Evolutionary conservation across 2,113 vertebrate genomes (phyloP).

Genomic region (Girardinichthys multiradiatus): DNA sequence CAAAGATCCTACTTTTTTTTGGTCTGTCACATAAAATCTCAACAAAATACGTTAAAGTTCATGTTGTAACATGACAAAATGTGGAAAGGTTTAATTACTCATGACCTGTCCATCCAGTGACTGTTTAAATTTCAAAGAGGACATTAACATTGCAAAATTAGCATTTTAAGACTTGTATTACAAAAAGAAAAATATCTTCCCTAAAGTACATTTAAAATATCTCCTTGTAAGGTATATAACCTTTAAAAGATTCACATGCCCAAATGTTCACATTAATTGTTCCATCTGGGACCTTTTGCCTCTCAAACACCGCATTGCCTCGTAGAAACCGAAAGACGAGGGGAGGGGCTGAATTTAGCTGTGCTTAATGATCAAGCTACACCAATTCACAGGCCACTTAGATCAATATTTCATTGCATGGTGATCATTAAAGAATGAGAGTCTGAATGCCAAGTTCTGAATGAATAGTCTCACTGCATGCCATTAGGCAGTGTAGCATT

Average conservation of each 20-base stretch:
- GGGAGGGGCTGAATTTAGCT: slow-evolving; percentile 47
- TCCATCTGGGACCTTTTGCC: slow-evolving; percentile 35
- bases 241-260: slow-evolving; percentile 62
- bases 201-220: neutral
- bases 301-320: slow-evolving; percentile 31
- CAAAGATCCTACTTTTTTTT: too few relatives aligned
- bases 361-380: slow-evolving; percentile 59
- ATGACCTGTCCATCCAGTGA: slow-evolving; percentile 19
- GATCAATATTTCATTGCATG: slow-evolving; percentile 74
- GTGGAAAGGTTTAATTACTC: neutral
- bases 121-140: slow-evolving; percentile 7
- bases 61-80: neutral
- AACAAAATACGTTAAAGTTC: neutral
- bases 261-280: slow-evolving; percentile 12
- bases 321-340: slow-evolving; percentile 9
- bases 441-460: slow-evolving; percentile 60
- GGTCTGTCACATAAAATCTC: neutral
- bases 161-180: neutral
- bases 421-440: slow-evolving; percentile 76
- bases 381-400: slow-evolving; percentile 53
- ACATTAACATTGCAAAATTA: slow-evolving; percentile 3
- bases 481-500: slow-evolving; percentile 28
- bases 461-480: slow-evolving; percentile 62
- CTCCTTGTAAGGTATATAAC: neutral
- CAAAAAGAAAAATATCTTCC: neutral